A percentile compares a stretch with the other conserved stretches of the same genome.
phyloP scores from a whole-genome alignment of 2,888 invertebrate species.

The Antitype chi region DNA sequence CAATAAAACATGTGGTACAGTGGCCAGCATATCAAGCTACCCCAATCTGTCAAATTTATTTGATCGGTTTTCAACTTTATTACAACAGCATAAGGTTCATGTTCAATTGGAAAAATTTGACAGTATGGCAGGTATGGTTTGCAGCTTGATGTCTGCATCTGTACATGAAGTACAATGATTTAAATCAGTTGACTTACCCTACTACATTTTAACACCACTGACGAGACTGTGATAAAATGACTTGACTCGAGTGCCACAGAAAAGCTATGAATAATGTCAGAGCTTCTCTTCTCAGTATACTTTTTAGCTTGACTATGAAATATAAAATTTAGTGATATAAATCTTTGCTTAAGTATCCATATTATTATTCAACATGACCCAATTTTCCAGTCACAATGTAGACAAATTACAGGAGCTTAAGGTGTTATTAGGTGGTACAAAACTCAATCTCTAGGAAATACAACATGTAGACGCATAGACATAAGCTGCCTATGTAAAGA shows the following conservation, averaged over 20 bases:
- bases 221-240: no score
- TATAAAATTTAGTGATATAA: background rate
- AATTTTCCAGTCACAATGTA: background rate
- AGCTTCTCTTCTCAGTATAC: background rate
- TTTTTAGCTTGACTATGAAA: background rate
- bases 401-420: background rate
- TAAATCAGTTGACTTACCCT: background rate
- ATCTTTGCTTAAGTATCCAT: background rate
- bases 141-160: no score
- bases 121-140: no score
- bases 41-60: no score
- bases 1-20: background rate
- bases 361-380: background rate
- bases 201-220: background rate
- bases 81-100: no score
- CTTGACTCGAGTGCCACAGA: background rate
- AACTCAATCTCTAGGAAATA: background rate
- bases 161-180: background rate
- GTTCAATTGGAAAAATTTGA: no score
- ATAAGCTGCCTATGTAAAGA: background rate
- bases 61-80: no score
- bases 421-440: background rate
- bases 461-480: background rate
- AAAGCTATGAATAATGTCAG: background rate
- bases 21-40: no score